Evolutionary conservation across 1,140 invertebrate species (phyloP), one percentile per base, ranked within the genome.

Genomic region (Heterodera schachtii): DNA sequence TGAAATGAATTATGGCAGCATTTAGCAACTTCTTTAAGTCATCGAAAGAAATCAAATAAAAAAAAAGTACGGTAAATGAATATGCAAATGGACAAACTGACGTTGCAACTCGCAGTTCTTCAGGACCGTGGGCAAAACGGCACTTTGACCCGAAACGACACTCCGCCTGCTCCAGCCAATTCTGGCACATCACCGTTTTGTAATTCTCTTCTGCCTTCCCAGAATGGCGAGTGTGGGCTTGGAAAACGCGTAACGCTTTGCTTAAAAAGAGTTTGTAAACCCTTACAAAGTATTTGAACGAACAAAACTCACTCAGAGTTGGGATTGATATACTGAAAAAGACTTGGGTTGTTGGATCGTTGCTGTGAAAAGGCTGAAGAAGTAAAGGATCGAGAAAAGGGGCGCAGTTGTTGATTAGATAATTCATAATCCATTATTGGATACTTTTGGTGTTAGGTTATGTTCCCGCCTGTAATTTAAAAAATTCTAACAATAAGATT

Each of bases 141-240:
- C 86, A 87, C 70, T 87, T 88, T 44, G 84, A 76, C 8, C 81
- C 87, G 71, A 87, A 87, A 41, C 76, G 78, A 71, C 86, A 87
- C 13, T 75, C 66, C 46, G 81, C 80, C 2, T 78, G 49, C 52
- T 87, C 86, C 7, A 87, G 79, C 86, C 86, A 87, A 46, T 87
- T 82, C 67, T 87, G 87, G 80, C 86, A 87, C 81, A 87, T 87
- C 1, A 87, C 86, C 0, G 86, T 87, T 70, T 87, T 87, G 80
- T 86, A 87, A 5, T 82, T 89, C 13, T 86, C 84, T 46, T 49
- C 43, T 13, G 60, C 44, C n/a, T 64, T 52, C 13, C 9, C 66
- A n/a, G 3, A 41, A 69, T 64, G 60, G 43, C 46, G 77, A 46
- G 47, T 31, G 49, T 78, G 77, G 19, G 77, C 77, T 6, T 69